These are phyloP conservation scores for Pangasius macronema DNA, from an alignment of 2,797 vertebrate species.

Conservation along the genomic window DNA sequence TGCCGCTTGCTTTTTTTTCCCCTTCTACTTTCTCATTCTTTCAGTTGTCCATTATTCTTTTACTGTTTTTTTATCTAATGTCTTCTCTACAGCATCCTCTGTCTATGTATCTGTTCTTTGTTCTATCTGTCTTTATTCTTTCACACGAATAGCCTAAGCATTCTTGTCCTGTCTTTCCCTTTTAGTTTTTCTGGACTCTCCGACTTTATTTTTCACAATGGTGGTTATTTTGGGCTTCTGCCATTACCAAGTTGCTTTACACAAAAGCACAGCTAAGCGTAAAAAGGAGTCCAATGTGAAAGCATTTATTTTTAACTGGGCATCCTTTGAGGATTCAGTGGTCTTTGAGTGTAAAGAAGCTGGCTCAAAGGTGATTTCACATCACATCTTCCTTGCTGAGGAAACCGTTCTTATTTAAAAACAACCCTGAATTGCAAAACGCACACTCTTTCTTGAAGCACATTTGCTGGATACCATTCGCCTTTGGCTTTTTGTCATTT, in stretches of 20 bases:
- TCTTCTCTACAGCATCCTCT: background rate
- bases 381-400: slow-evolving; percentile 9
- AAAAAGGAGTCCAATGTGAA: slow-evolving; percentile 33
- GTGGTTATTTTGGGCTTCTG: slow-evolving; percentile 42
- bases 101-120: background rate
- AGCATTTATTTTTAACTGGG: slow-evolving; percentile 23
- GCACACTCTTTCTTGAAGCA: background rate
- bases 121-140: slow-evolving; percentile 7
- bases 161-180: slow-evolving; percentile 19
- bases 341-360: slow-evolving; percentile 17
- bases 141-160: slow-evolving; percentile 28
- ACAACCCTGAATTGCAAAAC: background rate
- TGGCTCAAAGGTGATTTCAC: slow-evolving; percentile 30
- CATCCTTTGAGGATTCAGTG: slow-evolving; percentile 15
- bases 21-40: background rate
- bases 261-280: slow-evolving; percentile 36
- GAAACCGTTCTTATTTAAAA: background rate
- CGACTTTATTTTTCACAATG: slow-evolving; percentile 7
- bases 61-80: background rate
- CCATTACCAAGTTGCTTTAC: slow-evolving; percentile 18
- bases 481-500: background rate
- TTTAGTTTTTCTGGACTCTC: slow-evolving; percentile 20
- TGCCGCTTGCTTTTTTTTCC: background rate
- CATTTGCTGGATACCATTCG: slow-evolving; percentile 12
- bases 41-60: background rate